Evolutionary conservation across 1,140 invertebrate species (phyloP), one percentile per base, ranked within the genome.

Genomic region (Dysdera silvatica): DNA sequence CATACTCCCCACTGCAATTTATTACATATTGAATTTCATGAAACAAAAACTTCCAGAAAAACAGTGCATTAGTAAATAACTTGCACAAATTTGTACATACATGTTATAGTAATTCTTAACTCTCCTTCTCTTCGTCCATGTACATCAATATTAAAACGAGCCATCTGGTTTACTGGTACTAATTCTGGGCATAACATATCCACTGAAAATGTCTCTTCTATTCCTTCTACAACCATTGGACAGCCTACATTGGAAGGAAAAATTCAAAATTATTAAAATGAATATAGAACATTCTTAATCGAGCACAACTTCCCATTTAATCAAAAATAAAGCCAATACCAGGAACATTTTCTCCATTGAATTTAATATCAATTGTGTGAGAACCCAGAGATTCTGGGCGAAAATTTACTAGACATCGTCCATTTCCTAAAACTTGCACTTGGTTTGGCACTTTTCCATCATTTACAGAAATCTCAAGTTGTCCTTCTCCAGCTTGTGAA

Each of bases 371-470:
- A 69, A 99, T 95, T 67, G 88, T 82, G 78, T 99, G 95, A 28
- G 89, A 83, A 69, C 92, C 92, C 8, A 88, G 82, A 61, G 87
- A 82, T 73, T 96, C 92, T 18, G 96, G 95, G 14, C 92, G 89
- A 77, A 98, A 99, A 49, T 89, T 95, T 10, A 98, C 92, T 28
- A 96, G 81, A 74, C 93, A 97, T 58, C 91, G 82, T 33, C 93
- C 93, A 62, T 91, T 91, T 45, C 92, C 92, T 6, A 97, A 88
- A 16, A 93, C 89, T 76, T 92, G 90, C 20, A 98, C 94, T 77
- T 97, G 91, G 81, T 98, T 98, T 37, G 94, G 94, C 32, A 97
- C 91, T 81, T 95, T 91, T 65, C 94, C 94, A 78, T 97, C 91
- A 74, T 98, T 97, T 74, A 98, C 94, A 60, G 92, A 95, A 73